A percentile compares a stretch with the other conserved stretches of the same genome.
Evolutionary conservation across 2,797 vertebrate species (phyloP).

Genomic region (Spondyliosoma cantharus): DNA sequence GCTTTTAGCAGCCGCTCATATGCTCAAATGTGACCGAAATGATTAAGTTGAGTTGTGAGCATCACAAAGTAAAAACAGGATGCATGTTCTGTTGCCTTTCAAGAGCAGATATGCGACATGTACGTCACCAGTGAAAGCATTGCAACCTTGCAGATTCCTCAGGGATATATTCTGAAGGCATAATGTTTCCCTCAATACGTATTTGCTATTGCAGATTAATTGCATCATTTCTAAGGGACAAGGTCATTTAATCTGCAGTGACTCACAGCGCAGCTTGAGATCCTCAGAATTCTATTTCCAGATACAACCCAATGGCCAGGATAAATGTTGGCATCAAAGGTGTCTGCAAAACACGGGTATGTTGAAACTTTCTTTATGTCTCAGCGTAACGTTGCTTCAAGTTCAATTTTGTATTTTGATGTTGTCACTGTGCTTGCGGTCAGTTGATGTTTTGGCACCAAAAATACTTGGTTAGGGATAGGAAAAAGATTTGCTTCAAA

Average conservation of each 20-base stretch:
- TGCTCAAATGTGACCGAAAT: conserved; percentile 38
- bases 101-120: background rate
- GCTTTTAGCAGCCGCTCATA: conserved; percentile 19
- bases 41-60: background rate
- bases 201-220: background rate
- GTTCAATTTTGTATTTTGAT: too few species aligned
- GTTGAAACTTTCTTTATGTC: too few species aligned
- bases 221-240: background rate
- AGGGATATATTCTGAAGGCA: background rate
- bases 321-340: too few species aligned
- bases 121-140: background rate
- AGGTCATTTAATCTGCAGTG: background rate
- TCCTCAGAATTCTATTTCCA: background rate
- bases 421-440: too few species aligned
- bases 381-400: background rate
- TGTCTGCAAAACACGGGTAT: too few species aligned
- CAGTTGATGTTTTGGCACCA: too few species aligned
- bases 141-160: background rate
- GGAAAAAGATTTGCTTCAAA: too few species aligned
- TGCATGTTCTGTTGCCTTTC: background rate
- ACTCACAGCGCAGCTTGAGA: too few species aligned
- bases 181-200: background rate
- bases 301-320: too few species aligned
- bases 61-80: background rate
- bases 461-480: too few species aligned